Base-by-base conservation (phyloP, 2,113 vertebrate species). In the Porphyrio hochstetteri region DNA sequence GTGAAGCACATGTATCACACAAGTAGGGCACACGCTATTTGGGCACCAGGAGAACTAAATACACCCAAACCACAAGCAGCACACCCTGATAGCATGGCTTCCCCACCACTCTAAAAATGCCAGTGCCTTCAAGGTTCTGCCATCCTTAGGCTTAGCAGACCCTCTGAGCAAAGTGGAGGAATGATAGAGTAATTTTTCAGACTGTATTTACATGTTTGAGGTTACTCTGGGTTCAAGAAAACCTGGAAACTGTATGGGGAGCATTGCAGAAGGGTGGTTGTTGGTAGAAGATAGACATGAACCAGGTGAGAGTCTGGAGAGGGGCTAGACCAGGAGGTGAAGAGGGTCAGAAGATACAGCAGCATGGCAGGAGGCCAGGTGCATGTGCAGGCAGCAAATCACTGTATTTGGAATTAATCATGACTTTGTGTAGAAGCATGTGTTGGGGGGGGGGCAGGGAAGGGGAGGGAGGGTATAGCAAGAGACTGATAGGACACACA, bases 381-480 rank as follows among this genome's bases (percentile, higher is more conserved):
- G 0, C 16, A 28, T 10, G 5, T 7, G 13, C 48, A 52, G 75
- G 64, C 53, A 67, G 59, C 19, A 61, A 72, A 82, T n/a, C 46
- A 33, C 16, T 17, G 2, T 36, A 16, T 86, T 72, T 36, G 23
- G 17, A 56, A 50, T 61, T 68, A 61, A 72, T 29, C 38, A 29
- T 52, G 40, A 11, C 52, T 48, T 42, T 9, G 5, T 52, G 52
- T 33, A 25, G 57, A 29, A 60, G n/a, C 5, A 2, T 4, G 42
- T 44, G 13, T 42, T 15, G 42, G 42, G 17, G 44, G 44, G 17
- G 44, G 17, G 44, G 6, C 16, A 14, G 17, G 44, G 44, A 17
- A 17, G 5, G 38, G 4, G 9, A 11, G 33, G 3, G 1, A 5
- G 18, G 13, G 23, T 42, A 5, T 18, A 64, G n/a, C 8, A 8